phyloP scores from a whole-genome alignment of 2,113 vertebrate species.

The Chionodraco myersi region DNA sequence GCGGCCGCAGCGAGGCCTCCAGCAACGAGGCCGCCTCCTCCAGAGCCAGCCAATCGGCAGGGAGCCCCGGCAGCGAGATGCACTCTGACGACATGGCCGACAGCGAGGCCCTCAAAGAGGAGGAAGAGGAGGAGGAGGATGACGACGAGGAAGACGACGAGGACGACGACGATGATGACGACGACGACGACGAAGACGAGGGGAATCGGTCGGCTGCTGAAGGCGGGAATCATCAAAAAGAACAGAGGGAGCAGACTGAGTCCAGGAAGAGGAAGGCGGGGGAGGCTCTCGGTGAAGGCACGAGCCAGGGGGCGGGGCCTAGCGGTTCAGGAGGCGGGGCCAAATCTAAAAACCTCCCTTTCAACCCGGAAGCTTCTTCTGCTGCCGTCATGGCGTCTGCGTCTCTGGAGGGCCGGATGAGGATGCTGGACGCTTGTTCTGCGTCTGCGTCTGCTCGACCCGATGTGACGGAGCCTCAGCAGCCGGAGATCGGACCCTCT shows the following conservation, averaged over 20 bases:
- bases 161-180: conserved; percentile 84
- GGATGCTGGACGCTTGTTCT: conserved; percentile 90
- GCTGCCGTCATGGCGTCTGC: conserved; percentile 74
- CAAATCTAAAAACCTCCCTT: conserved; percentile 87
- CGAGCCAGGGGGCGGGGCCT: conserved; percentile 76
- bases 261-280: conserved; percentile 91
- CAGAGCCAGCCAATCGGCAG: conserved; percentile 94
- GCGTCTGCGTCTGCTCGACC: conserved; percentile 80
- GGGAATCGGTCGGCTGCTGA: conserved; percentile 81
- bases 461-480: conserved; percentile 84
- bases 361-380: conserved; percentile 83
- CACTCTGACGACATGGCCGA: conserved; percentile 98
- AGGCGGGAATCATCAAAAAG: conserved; percentile 84
- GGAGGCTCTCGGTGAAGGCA: conserved; percentile 86
- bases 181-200: conserved; percentile 87
- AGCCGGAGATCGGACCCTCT: conserved; percentile 86
- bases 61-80: conserved; percentile 95
- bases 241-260: conserved; percentile 83
- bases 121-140: conserved; percentile 91
- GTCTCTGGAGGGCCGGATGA: conserved; percentile 87
- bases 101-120: conserved; percentile 96
- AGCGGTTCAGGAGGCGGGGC: conserved; percentile 69
- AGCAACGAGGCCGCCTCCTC: conserved; percentile 97
- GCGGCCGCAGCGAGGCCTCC: conserved; percentile 94
- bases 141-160: conserved; percentile 93